Evolutionary conservation across 2,113 vertebrate species (phyloP), one percentile per base, ranked within the genome.

Genomic region (Bungarus multicinctus): DNA sequence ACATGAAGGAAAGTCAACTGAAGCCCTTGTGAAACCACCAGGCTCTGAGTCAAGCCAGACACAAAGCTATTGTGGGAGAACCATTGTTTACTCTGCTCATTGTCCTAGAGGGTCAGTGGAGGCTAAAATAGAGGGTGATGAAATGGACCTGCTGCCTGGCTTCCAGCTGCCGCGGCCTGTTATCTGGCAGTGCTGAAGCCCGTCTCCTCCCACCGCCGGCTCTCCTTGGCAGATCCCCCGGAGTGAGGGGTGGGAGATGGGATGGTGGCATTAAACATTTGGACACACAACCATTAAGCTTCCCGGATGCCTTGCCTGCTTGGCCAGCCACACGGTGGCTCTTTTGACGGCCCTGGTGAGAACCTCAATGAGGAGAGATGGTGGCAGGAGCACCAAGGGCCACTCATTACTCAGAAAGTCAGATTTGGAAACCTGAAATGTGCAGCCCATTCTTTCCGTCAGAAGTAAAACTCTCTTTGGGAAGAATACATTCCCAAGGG

Each of bases 121-220:
- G 89, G 91, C 91, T 90, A 92, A 95, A 97, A 95, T 92, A 95
- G 94, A 87, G 89, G 81, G 30, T 93, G 58, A 93, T 89, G 96
- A 95, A 97, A 97, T 92, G 53, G 74, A 96, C 94, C 93, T 92
- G 34, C 92, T 94, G 90, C 39, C 94, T 95, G 94, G 89, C 94
- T 93, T 87, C 18, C 64, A 74, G 16, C 11, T 69, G 64, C 64
- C 64, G 0, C 0, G 88, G 45, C 90, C 93, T 89, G 6, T 52
- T 91, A 58, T 25, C 93, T 90, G 87, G 54, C 91, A 93, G 47
- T 0, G 86, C 74, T 89, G 92, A 89, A 91, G 94, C 88, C 47
- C 53, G 89, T 91, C 89, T 91, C 95, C 53, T 74, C 55, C 50
- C 69, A 90, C 54, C n/a, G 91, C 93, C 95, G 96, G 85, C 47